These are phyloP conservation scores for Pithys albifrons DNA, from an alignment of 2,113 vertebrate species.

Conservation along the genomic window DNA sequence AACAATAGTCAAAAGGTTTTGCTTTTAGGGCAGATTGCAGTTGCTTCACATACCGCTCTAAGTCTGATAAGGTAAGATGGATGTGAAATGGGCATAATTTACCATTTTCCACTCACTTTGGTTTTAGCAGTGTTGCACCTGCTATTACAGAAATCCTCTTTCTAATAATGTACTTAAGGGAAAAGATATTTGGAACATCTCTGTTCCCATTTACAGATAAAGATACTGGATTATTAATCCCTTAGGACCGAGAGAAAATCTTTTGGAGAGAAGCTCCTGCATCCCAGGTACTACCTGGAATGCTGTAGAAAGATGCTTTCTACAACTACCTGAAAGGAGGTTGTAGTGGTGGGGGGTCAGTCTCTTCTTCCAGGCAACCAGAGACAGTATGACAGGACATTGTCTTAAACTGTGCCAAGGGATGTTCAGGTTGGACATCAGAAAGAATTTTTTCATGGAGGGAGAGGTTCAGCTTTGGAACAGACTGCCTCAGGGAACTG, in stretches of 20 bases:
- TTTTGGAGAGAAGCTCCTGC: neutral
- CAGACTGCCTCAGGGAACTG: neutral
- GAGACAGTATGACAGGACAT: neutral
- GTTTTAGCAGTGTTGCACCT: neutral
- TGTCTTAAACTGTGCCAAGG: neutral
- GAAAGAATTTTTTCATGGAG: neutral
- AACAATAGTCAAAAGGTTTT: neutral
- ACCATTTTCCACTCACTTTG: neutral
- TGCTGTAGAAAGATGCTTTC: neutral
- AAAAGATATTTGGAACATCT: neutral
- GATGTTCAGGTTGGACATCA: neutral
- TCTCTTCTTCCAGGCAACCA: neutral
- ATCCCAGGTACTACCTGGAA: neutral
- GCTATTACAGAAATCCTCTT: neutral
- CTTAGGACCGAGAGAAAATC: neutral
- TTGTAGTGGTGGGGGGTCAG: too few species aligned
- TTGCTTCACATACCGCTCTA: neutral
- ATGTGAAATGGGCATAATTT: neutral
- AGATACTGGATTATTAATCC: rapidly evolving
- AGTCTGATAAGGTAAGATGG: neutral
- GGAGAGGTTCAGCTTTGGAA: neutral
- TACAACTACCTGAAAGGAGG: neutral
- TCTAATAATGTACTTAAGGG: neutral
- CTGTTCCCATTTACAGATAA: neutral
- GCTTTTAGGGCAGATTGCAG: neutral